Percentiles rank a stretch among this genome's conserved stretches.
phyloP scores from a whole-genome alignment of 2,888 invertebrate genomes.

The Eupithecia subumbrata region DNA sequence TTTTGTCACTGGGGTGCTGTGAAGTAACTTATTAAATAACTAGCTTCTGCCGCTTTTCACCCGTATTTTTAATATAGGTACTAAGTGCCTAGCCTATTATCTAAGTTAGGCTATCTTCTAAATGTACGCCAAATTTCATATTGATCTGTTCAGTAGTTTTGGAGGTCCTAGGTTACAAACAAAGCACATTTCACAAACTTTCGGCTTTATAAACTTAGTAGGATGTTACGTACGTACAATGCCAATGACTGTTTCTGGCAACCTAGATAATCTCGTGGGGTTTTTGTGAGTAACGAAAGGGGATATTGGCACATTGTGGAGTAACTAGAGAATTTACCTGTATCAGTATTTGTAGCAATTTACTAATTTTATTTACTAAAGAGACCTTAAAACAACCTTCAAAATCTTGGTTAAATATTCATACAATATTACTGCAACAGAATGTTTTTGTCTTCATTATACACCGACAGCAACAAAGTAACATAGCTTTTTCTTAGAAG shows the following conservation, averaged over 20 bases:
- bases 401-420: not conserved
- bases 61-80: no score
- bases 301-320: no score
- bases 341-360: not conserved
- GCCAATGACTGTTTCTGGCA: not conserved
- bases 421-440: constrained; percentile 7
- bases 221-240: no score
- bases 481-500: constrained; percentile 24
- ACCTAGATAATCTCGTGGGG: not conserved
- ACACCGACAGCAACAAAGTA: not conserved
- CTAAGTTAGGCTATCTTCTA: no score
- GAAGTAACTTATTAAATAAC: no score
- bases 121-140: no score
- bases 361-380: not conserved
- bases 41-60: no score
- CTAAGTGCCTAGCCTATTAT: no score
- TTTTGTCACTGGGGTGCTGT: not conserved
- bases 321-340: not conserved
- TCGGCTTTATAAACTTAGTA: no score
- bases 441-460: not conserved
- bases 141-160: no score
- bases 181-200: no score
- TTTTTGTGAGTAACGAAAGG: not conserved
- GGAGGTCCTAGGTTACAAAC: no score
- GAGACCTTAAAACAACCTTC: not conserved